Evolutionary conservation across 2,113 vertebrate genomes (phyloP).

Genomic region (Apteryx mantelli): DNA sequence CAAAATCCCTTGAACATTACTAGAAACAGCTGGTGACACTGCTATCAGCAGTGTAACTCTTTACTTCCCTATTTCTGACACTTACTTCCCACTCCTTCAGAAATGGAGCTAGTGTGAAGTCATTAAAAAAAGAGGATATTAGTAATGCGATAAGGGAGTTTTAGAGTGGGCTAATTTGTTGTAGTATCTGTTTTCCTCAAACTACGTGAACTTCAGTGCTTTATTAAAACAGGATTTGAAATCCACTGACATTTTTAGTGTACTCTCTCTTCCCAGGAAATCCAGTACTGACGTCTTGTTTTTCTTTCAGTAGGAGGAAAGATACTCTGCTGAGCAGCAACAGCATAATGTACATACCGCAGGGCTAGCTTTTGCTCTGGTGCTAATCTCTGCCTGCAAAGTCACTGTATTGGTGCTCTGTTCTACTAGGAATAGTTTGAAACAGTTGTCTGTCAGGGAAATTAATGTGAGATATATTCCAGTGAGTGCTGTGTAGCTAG

Average conservation of each 20-base stretch:
- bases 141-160: background rate
- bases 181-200: background rate
- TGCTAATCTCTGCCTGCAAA: background rate
- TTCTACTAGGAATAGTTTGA: background rate
- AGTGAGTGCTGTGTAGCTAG: background rate
- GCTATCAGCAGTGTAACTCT: rapidly evolving
- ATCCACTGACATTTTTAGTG: background rate
- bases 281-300: background rate
- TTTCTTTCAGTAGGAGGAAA: background rate
- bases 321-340: background rate
- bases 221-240: background rate
- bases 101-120: background rate
- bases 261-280: background rate
- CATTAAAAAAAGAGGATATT: background rate
- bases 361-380: background rate
- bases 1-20: background rate
- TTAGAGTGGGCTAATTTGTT: background rate
- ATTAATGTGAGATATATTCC: background rate
- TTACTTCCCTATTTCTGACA: background rate
- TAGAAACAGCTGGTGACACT: background rate
- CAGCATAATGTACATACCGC: background rate
- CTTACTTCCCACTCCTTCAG: background rate
- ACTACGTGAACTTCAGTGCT: background rate
- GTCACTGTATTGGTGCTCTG: background rate
- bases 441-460: background rate